Base-by-base conservation (phyloP, 2,888 invertebrate species). In the Herminia tarsipennalis region DNA sequence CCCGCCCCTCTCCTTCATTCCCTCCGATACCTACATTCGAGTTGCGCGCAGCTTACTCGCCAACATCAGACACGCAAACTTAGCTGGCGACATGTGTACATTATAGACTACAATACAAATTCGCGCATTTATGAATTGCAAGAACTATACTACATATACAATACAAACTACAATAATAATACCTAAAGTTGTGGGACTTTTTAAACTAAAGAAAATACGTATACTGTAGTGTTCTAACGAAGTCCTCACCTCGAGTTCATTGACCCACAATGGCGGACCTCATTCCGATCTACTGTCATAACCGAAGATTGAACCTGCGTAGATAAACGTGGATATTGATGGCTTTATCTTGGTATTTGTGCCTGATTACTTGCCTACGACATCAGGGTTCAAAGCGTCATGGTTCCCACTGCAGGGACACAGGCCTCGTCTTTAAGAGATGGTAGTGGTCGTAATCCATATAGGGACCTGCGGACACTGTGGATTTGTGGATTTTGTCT, bases 291-390 rank as follows among this genome's bases (percentile, higher is more conserved):
- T 36, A 36, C 10, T 36, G 36, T 36, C 33, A 63, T 58, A 42
- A 46, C 35, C 40, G 35, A 32, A 38, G 21, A 32, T 47, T 59
- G 44, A 42, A 36, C 51, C 22, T 39, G 27, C 14, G 41, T 43
- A 34, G 39, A 36, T 43, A 45, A 40, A 25, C 56, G 39, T 20
- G 24, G 17, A 22, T 16, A 25, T 25, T 25, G 25, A 12, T 8
- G 18, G 40, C 6, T 2, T 9, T 10, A 9, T 12, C 13, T n/a
- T 21, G n/a, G 13, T 5, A 21, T 21, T 21, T 2, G n/a, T 8
- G 21, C 5, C 10, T 20, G 12, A n/a, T n/a, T n/a, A n/a, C n/a
- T n/a, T n/a, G n/a, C n/a, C n/a, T n/a, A n/a, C n/a, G n/a, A n/a
- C n/a, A n/a, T n/a, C n/a, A n/a, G n/a, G n/a, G n/a, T n/a, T n/a